These are phyloP conservation scores for Clitarchus hookeri DNA, from an alignment of 2,888 invertebrate species.

Conservation along the genomic window DNA sequence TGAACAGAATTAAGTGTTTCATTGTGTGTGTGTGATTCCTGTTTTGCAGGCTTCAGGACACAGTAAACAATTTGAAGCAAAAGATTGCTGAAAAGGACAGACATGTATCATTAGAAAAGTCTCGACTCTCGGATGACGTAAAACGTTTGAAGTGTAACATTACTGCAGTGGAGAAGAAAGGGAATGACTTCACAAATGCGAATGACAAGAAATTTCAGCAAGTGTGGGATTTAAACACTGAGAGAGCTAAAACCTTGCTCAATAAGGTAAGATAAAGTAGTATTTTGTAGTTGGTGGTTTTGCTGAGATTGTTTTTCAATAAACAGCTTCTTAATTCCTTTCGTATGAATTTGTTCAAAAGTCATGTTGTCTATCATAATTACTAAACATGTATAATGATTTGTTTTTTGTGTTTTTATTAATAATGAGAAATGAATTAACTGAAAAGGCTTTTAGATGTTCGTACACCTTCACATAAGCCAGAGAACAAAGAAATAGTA, in stretches of 20 bases:
- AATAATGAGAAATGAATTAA: no score
- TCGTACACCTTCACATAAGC: no score
- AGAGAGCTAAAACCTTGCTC: conserved; percentile 57
- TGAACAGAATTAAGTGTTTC: no score
- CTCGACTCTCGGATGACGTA: conserved; percentile 70
- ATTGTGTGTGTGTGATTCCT: not conserved
- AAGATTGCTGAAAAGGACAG: conserved; percentile 69
- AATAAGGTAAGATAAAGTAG: conserved; percentile 51
- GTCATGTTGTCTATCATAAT: no score
- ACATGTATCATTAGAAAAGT: conserved; percentile 67
- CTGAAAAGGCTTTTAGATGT: no score
- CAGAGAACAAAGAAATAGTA: no score
- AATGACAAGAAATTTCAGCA: conserved; percentile 67
- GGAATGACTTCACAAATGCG: conserved; percentile 64
- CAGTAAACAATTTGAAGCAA: conserved; percentile 66
- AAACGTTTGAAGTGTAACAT: conserved; percentile 68
- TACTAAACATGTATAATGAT: no score
- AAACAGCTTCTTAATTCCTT: conserved; percentile 1
- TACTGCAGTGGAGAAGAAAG: conserved; percentile 71
- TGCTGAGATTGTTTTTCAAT: not conserved
- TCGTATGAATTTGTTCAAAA: not conserved
- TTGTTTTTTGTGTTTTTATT: no score
- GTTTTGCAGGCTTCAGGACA: conserved; percentile 64
- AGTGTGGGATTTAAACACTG: conserved; percentile 67
- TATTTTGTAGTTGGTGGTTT: not conserved